Base-by-base conservation (phyloP, 2,888 invertebrate genomes). In the Pollenia griseotomentosa region DNA sequence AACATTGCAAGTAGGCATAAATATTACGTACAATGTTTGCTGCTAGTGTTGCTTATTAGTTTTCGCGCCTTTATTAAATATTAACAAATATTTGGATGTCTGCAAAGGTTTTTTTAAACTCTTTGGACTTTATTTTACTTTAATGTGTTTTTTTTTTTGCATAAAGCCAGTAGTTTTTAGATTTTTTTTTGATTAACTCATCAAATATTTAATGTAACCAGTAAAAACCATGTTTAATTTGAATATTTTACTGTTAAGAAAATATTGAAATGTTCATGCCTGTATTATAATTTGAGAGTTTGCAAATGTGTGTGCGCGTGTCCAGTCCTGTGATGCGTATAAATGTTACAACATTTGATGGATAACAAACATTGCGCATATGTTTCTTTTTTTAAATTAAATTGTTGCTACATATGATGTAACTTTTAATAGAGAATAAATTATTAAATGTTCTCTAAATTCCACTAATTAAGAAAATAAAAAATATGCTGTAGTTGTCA, bases 1-100 rank as follows among this genome's bases (percentile, higher is more conserved):
- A 85, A 70, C 42, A 63, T 70, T 79, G 68, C 74, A 74, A 74
- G 57, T 55, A 70, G 74, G 68, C 84, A 66, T 70, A 80, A 75
- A 74, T 79, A 79, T 53, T 86, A 23, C 51, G 40, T 75, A 68
- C 53, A 55, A 77, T 42, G 71, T 12, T 68, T 68, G 40, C 77
- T 55, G 55, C n/a, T 51, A 74, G 19, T 74, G 33, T 1, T 66
- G 81, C 23, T 70, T 77, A 83, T 77, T 77, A 71, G 53, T 57
- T 78, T 87, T 84, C 78, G 84, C 84, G 87, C 87, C 87, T 87
- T 87, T 87, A 87, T 87, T 87, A 74, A 78, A 81, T 74, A 84
- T 84, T 84, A 70, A 68, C 84, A 87, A 84, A 84, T 78, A 84
- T 84, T 78, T 81, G 51, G 73, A 68, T 82, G 85, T 77, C 66